phyloP scores from a whole-genome alignment of 2,797 vertebrate genomes.

The Euthynnus affinis region DNA sequence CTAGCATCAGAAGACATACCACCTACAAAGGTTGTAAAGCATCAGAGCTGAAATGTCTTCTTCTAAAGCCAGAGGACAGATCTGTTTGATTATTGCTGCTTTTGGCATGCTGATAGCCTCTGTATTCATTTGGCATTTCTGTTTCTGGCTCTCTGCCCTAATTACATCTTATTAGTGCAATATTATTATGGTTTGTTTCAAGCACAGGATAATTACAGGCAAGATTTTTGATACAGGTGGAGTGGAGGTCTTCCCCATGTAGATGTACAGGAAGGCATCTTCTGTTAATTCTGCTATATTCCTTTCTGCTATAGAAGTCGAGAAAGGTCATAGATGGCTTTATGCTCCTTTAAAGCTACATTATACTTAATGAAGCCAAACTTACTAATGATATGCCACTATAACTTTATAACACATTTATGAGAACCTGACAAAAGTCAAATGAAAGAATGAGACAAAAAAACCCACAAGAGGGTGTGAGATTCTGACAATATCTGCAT shows the following conservation, averaged over 20 bases:
- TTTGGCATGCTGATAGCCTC: conserved; percentile 7
- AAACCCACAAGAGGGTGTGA: not conserved
- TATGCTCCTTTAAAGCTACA: conserved; percentile 5
- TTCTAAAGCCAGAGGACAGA: conserved; percentile 19
- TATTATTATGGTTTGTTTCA: conserved; percentile 19
- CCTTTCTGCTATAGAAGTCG: conserved; percentile 22
- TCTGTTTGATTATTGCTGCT: conserved; percentile 4
- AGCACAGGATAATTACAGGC: conserved; percentile 24
- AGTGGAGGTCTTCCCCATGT: not conserved
- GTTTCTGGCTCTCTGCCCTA: conserved; percentile 9
- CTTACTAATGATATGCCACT: not conserved
- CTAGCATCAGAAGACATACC: conserved; percentile 11
- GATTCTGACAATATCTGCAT: not conserved
- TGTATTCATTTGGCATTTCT: conserved; percentile 37
- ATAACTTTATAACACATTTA: conserved; percentile 19
- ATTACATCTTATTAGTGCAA: conserved; percentile 22
- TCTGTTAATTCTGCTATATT: not conserved
- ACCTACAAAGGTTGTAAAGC: conserved; percentile 7
- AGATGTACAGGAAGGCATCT: not conserved
- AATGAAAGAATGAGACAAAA: not conserved
- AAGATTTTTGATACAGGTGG: not conserved
- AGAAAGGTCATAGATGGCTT: conserved; percentile 26
- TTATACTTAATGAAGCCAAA: conserved; percentile 13
- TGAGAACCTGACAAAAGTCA: not conserved
- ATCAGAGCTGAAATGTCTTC: conserved; percentile 5